Conservation (phyloP, 2,797 vertebrate genomes). For the Arnoldichthys spilopterus region DNA sequence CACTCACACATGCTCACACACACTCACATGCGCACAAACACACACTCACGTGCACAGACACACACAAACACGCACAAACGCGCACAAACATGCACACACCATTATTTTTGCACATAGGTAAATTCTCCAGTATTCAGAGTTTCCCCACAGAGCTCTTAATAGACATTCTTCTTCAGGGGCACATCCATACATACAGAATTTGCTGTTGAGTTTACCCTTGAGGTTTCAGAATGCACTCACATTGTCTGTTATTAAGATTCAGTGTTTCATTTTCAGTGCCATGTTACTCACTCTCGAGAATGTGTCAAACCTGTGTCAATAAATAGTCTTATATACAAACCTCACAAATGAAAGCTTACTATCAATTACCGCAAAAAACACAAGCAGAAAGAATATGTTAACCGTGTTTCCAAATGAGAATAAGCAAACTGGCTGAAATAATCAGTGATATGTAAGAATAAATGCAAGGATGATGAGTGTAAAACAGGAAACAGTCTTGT, state of each 20-base stretch:
- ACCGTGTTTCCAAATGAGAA: not conserved
- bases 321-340: not conserved
- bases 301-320: not conserved
- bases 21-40: not conserved
- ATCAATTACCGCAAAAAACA: constrained; percentile 5
- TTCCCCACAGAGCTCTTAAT: not conserved
- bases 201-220: not conserved
- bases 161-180: not conserved
- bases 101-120: constrained; percentile 9
- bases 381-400: not conserved
- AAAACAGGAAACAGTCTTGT: constrained; percentile 25
- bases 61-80: not conserved
- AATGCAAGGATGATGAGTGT: constrained; percentile 11
- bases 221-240: not conserved
- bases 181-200: not conserved
- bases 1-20: not conserved
- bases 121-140: not conserved
- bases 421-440: constrained; percentile 12
- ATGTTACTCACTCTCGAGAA: not conserved
- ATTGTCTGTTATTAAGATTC: not conserved
- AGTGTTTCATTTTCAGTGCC: not conserved
- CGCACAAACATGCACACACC: not conserved
- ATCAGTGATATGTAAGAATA: constrained; percentile 29
- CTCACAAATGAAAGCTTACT: not conserved
- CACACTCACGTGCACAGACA: not conserved